These are phyloP conservation scores for Hystrix cristata DNA, from an alignment of 2,113 vertebrate species.

Conservation along the genomic window DNA sequence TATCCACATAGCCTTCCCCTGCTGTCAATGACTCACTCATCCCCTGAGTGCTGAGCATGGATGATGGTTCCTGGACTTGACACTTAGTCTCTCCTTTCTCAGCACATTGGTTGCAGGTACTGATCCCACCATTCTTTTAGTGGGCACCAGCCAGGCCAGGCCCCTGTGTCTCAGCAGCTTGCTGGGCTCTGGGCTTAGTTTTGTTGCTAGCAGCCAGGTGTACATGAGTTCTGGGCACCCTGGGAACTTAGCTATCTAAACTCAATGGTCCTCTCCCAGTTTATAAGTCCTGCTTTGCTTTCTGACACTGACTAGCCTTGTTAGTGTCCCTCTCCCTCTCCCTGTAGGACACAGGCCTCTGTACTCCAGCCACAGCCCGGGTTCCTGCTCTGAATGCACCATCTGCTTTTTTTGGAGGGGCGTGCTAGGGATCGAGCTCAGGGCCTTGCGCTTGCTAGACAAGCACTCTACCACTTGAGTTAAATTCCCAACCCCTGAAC, in stretches of 20 bases:
- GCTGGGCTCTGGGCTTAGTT: not conserved
- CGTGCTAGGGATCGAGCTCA: too few relatives aligned
- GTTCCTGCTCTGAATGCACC: not conserved
- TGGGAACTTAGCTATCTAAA: not conserved
- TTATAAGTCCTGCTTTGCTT: not conserved
- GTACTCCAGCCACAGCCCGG: not conserved
- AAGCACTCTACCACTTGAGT: too few relatives aligned
- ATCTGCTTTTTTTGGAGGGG: not conserved
- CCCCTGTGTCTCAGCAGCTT: not conserved
- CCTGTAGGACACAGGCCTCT: not conserved
- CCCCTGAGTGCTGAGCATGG: accelerated
- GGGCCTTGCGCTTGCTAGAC: too few relatives aligned
- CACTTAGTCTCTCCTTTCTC: not conserved
- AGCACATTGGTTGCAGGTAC: not conserved
- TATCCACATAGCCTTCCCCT: not conserved
- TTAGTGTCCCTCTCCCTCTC: not conserved
- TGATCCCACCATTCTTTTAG: too few relatives aligned
- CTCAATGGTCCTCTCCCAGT: not conserved
- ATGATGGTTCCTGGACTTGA: not conserved
- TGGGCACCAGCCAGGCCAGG: not conserved
- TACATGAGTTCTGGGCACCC: not conserved
- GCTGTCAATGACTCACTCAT: not conserved
- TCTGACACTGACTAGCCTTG: not conserved
- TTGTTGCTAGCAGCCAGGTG: not conserved
- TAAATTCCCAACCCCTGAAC: not conserved